These are phyloP conservation scores for Acronicta leporina DNA, from an alignment of 2,888 invertebrate genomes.

Conservation along the genomic window DNA sequence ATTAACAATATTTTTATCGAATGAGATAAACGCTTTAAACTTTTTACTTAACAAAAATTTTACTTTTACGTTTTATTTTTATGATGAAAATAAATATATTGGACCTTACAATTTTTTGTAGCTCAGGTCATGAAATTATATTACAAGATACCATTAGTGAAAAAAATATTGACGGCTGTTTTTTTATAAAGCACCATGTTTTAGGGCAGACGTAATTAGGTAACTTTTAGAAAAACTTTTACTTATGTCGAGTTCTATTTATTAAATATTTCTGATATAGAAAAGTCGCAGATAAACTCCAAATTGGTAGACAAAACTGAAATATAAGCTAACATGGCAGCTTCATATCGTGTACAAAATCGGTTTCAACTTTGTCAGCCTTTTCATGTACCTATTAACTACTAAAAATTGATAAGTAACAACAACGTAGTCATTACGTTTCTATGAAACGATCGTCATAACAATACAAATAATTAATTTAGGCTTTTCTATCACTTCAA, in stretches of 20 bases:
- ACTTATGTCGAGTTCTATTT: constrained; percentile 45
- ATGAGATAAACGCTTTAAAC: constrained; percentile 56
- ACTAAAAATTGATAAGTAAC: constrained; percentile 85
- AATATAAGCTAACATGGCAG: constrained; percentile 69
- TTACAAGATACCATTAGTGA: constrained; percentile 45
- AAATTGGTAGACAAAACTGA: constrained; percentile 57
- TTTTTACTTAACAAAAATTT: constrained; percentile 48
- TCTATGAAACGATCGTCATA: constrained; percentile 86
- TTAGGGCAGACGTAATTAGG: constrained; percentile 48
- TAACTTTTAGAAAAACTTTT: constrained; percentile 40
- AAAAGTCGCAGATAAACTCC: constrained; percentile 53
- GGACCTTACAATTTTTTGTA: constrained; percentile 66
- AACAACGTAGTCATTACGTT: constrained; percentile 83
- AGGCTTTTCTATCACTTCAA: constrained; percentile 87
- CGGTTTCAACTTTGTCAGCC: constrained; percentile 85
- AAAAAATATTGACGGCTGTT: constrained; percentile 25
- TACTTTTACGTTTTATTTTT: constrained; percentile 39
- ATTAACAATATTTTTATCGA: constrained; percentile 78
- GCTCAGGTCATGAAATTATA: constrained; percentile 50
- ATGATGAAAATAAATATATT: constrained; percentile 65
- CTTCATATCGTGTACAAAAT: constrained; percentile 73
- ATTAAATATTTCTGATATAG: constrained; percentile 56
- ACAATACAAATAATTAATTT: constrained; percentile 83
- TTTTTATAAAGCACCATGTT: constrained; percentile 52
- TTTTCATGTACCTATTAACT: constrained; percentile 85